Percentiles rank a stretch among this genome's conserved stretches.
Evolutionary conservation across 2,113 vertebrate species (phyloP).

Genomic region (Pandion haliaetus): DNA sequence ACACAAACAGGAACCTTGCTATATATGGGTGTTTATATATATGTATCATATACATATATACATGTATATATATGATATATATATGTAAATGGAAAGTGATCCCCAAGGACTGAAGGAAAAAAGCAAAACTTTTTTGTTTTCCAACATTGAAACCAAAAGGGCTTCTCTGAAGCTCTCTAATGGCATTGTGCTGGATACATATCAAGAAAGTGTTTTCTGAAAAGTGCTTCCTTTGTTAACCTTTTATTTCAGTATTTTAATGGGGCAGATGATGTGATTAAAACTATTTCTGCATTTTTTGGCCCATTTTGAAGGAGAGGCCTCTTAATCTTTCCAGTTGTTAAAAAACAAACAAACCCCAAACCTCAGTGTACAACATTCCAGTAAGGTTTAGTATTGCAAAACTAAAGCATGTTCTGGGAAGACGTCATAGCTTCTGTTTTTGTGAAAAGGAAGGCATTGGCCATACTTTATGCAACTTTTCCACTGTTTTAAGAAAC

Average conservation of each 20-base stretch:
- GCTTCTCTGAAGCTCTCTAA: conserved; percentile 64
- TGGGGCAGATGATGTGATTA: conserved; percentile 7
- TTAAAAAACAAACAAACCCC: neutral
- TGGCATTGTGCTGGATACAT: conserved; percentile 68
- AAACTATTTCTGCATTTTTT: neutral
- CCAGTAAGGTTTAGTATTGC: conserved; percentile 50
- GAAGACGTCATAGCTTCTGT: conserved; percentile 16
- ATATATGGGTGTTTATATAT: conserved; percentile 53
- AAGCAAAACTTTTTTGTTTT: conserved; percentile 43
- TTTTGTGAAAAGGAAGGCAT: conserved; percentile 49
- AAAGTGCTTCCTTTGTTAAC: conserved; percentile 71
- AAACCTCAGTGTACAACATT: conserved; percentile 60
- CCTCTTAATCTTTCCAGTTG: conserved; percentile 44
- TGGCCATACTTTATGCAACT: conserved; percentile 5
- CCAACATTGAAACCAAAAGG: conserved; percentile 48
- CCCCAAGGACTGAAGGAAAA: conserved; percentile 72
- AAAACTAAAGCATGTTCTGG: conserved; percentile 21
- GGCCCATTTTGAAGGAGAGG: conserved; percentile 48
- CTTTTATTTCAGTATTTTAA: conserved; percentile 72
- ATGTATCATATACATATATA: conserved; percentile 29
- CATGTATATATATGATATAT: neutral
- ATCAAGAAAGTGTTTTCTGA: conserved; percentile 29
- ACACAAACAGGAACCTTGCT: conserved; percentile 69
- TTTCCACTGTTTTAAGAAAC: conserved; percentile 45
- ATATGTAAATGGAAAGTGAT: conserved; percentile 52